These are phyloP conservation scores for Cyprinodon brontotheroides DNA, from an alignment of 2,113 vertebrate genomes.

Conservation along the genomic window DNA sequence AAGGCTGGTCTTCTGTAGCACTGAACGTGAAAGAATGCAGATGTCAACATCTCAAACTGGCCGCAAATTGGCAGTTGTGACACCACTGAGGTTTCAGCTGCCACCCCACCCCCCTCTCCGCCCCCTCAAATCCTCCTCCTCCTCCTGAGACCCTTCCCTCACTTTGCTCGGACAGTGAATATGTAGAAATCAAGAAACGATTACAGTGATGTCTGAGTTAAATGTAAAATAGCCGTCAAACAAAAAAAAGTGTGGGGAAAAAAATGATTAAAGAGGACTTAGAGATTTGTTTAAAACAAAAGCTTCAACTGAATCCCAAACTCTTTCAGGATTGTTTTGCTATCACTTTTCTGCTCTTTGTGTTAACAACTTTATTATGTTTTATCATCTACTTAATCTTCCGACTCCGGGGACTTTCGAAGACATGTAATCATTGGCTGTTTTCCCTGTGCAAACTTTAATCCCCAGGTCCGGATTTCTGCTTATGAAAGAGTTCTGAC, in stretches of 20 bases:
- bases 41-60: conserved; percentile 70
- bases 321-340: background rate
- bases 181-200: background rate
- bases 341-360: background rate
- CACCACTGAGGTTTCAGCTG: conserved; percentile 70
- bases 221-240: background rate
- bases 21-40: conserved; percentile 77
- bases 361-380: background rate
- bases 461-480: background rate
- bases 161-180: background rate
- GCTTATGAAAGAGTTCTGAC: background rate
- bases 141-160: conserved; percentile 25
- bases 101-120: conserved; percentile 23
- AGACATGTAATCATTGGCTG: background rate
- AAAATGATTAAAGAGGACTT: background rate
- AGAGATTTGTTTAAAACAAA: background rate
- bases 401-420: background rate
- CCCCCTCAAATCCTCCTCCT: background rate
- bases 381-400: background rate
- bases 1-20: conserved; percentile 46
- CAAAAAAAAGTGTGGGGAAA: background rate
- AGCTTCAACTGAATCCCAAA: background rate
- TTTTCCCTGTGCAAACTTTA: background rate
- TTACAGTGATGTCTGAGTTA: background rate
- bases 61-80: conserved; percentile 77